phyloP scores from a whole-genome alignment of 2,113 vertebrate genomes.

The Psophia crepitans region DNA sequence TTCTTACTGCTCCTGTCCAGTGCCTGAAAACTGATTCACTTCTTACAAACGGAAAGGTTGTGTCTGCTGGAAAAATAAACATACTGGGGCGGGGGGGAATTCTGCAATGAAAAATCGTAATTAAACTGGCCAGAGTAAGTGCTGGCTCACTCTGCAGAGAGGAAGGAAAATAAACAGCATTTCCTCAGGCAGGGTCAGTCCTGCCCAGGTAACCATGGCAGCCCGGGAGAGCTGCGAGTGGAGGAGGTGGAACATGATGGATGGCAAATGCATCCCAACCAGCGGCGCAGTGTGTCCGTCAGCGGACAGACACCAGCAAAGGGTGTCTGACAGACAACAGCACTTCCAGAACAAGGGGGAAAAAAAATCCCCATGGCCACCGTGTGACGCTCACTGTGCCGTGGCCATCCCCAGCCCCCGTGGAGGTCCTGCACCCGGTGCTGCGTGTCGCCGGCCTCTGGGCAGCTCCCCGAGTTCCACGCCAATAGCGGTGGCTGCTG shows the following conservation, averaged over 20 bases:
- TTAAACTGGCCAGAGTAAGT: neutral
- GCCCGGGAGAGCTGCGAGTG: neutral
- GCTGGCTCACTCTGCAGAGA: neutral
- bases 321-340: too few species aligned
- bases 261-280: neutral
- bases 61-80: neutral
- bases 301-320: neutral
- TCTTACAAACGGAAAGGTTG: neutral
- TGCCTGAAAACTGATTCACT: neutral
- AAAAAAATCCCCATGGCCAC: neutral
- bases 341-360: neutral
- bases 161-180: neutral
- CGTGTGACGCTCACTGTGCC: rapidly evolving
- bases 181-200: neutral
- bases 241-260: neutral
- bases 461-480: neutral
- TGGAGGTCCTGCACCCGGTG: neutral
- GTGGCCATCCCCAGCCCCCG: neutral
- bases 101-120: neutral
- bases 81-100: neutral
- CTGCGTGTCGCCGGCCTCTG: rapidly evolving
- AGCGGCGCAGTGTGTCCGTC: rapidly evolving
- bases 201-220: neutral
- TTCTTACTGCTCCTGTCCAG: neutral
- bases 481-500: neutral